phyloP scores from a whole-genome alignment of 30 jellyfish, hydroid and myxozoan genomes.

The Hydractinia echinata region DNA sequence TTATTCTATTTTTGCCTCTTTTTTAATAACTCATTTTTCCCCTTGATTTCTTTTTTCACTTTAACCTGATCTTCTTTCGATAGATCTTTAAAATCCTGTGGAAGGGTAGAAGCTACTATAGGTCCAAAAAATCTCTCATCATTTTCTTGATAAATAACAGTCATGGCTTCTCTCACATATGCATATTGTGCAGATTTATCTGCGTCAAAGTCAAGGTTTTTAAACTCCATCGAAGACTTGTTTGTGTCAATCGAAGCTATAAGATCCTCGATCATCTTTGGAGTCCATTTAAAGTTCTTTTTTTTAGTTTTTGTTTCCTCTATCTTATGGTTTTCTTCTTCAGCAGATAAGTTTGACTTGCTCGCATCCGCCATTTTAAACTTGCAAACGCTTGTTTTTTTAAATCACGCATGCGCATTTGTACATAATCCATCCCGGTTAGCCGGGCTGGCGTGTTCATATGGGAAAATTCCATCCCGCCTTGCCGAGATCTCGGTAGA shows the following conservation, averaged over 20 bases:
- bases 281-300: constrained; percentile 43
- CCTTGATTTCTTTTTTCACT: background rate
- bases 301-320: constrained; percentile 27
- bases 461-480: no score
- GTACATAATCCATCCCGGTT: no score
- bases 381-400: no score
- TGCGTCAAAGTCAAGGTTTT: constrained; percentile 53
- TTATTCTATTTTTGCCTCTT: constrained; percentile 25
- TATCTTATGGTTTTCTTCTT: background rate
- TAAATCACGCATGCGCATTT: no score
- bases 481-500: no score
- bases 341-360: no score
- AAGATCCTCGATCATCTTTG: constrained; percentile 38
- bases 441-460: no score
- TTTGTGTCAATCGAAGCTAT: constrained; percentile 29
- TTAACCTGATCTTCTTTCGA: background rate
- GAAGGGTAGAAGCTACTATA: background rate
- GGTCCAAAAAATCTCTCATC: constrained; percentile 16
- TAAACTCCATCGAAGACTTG: constrained; percentile 44
- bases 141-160: constrained; percentile 25
- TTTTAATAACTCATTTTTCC: background rate
- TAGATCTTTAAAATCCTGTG: background rate
- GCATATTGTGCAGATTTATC: constrained; percentile 52
- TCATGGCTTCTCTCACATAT: constrained; percentile 50
- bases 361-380: no score